phyloP scores from a whole-genome alignment of 2,113 vertebrate species.

The Isichthys henryi region DNA sequence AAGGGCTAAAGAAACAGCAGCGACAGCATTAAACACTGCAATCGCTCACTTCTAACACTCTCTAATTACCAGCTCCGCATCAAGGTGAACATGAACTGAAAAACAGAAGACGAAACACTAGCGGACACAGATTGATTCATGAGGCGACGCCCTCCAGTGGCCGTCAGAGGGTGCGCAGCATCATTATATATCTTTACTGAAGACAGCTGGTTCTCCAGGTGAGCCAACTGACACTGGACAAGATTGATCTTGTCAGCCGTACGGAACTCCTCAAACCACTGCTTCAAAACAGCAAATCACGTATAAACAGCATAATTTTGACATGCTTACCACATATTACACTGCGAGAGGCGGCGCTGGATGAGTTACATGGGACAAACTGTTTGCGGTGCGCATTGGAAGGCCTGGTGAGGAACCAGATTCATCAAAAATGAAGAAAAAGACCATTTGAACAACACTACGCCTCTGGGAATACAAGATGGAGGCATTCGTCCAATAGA shows the following conservation, averaged over 20 bases:
- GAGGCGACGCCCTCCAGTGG: background rate
- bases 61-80: background rate
- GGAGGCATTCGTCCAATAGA: background rate
- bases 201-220: conserved; percentile 14
- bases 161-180: background rate
- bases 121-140: background rate
- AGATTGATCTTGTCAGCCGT: background rate
- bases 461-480: background rate
- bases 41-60: conserved; percentile 1
- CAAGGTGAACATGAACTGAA: background rate
- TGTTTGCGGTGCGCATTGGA: background rate
- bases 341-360: background rate
- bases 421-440: background rate
- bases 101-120: background rate
- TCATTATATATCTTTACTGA: background rate
- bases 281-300: background rate
- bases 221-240: background rate
- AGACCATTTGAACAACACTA: background rate
- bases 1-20: background rate
- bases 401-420: background rate
- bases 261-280: background rate
- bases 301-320: background rate
- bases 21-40: background rate
- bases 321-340: background rate
- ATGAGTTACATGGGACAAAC: background rate